These are phyloP conservation scores for Doryteuthis pealeii DNA, from an alignment of 1,140 invertebrate species.

Conservation along the genomic window DNA sequence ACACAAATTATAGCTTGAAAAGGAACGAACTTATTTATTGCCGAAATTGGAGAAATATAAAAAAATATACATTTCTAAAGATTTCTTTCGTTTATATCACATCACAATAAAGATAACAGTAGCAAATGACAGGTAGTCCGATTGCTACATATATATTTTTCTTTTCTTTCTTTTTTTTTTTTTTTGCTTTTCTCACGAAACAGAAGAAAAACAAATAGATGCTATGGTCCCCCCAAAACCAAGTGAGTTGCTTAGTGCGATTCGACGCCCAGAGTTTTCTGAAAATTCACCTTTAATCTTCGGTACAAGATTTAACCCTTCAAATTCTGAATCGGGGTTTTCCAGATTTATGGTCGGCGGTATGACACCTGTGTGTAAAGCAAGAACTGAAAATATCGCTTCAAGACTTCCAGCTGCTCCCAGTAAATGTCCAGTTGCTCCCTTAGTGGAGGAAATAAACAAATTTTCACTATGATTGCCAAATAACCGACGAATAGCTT, in stretches of 20 bases:
- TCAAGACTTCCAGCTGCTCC: constrained; percentile 95
- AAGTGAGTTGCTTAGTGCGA: constrained; percentile 97
- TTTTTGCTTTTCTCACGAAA: too few relatives aligned
- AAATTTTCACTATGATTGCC: constrained; percentile 64
- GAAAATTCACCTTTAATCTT: constrained; percentile 68
- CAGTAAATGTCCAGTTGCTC: constrained; percentile 90
- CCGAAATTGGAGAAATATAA: too few relatives aligned
- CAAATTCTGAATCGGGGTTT: constrained; percentile 64
- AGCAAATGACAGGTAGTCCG: too few relatives aligned
- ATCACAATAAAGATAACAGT: too few relatives aligned
- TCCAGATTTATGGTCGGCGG: constrained; percentile 92
- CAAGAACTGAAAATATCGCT: constrained; percentile 79
- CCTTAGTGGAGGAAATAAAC: constrained; percentile 88
- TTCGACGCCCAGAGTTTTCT: constrained; percentile 56
- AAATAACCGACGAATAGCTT: constrained; percentile 73
- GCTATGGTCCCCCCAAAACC: constrained; percentile 99
- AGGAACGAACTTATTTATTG: too few relatives aligned
- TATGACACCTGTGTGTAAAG: constrained; percentile 73
- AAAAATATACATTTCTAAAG: too few relatives aligned
- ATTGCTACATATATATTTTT: too few relatives aligned
- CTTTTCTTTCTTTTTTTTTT: too few relatives aligned
- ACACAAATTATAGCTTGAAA: too few relatives aligned
- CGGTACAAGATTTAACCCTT: constrained; percentile 72
- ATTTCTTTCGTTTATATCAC: too few relatives aligned
- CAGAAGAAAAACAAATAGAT: constrained; percentile 72